phyloP scores from a whole-genome alignment of 2,113 vertebrate species.

The Passer montanus region DNA sequence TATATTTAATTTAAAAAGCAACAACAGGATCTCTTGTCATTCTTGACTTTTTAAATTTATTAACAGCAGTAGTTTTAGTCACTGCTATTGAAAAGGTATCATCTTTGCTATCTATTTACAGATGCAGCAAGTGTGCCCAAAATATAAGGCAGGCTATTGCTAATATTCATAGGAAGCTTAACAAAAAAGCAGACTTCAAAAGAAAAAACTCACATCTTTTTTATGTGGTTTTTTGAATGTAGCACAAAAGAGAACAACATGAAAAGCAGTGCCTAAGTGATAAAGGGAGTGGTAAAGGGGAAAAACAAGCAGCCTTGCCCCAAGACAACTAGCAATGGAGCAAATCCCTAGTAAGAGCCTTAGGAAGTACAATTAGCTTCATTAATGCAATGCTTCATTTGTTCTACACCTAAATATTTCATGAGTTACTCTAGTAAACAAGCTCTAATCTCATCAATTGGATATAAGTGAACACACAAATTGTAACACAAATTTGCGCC shows the following conservation, averaged over 20 bases:
- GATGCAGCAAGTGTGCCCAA: constrained; percentile 19
- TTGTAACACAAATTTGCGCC: neutral
- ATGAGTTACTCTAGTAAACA: neutral
- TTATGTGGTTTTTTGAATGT: neutral
- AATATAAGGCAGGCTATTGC: neutral
- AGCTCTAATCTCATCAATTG: neutral
- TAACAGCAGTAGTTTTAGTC: neutral
- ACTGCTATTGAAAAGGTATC: constrained; percentile 17
- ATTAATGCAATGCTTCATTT: neutral
- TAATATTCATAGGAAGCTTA: constrained; percentile 5
- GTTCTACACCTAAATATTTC: neutral
- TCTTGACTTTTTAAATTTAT: neutral
- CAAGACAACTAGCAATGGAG: constrained; percentile 64
- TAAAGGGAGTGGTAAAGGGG: neutral
- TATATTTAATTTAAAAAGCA: constrained; percentile 4
- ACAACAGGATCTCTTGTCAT: neutral
- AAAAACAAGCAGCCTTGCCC: constrained; percentile 37
- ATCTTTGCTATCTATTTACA: neutral
- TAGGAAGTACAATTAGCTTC: neutral
- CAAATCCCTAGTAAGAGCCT: neutral
- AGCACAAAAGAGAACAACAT: constrained; percentile 17
- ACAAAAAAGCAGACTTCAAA: constrained; percentile 37
- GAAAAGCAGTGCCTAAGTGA: constrained; percentile 18
- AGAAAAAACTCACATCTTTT: constrained; percentile 5
- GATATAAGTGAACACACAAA: neutral